Evolutionary conservation across 2,888 invertebrate species (phyloP).

Genomic region (Chorisops tibialis): DNA sequence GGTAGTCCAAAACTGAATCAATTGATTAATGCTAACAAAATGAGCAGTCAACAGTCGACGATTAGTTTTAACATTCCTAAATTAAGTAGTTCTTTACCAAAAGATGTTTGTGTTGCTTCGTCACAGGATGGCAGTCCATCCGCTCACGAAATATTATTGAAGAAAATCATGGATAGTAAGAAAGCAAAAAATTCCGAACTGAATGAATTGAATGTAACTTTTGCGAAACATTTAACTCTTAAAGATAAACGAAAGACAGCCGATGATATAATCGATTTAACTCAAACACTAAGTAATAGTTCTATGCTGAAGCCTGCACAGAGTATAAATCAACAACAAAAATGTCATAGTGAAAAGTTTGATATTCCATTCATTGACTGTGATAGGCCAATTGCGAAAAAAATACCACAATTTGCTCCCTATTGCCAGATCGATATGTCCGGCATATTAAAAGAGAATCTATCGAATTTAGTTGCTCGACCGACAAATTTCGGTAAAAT

Average conservation of each 20-base stretch:
- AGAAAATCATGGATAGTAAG: conserved; percentile 31
- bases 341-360: conserved; percentile 40
- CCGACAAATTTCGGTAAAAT: conserved; percentile 56
- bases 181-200: conserved; percentile 5
- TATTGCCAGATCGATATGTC: conserved; percentile 43
- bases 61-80: conserved; percentile 22
- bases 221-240: neutral
- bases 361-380: conserved; percentile 47
- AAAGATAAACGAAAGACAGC: neutral
- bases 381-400: conserved; percentile 36
- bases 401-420: conserved; percentile 24
- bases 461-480: neutral
- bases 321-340: conserved; percentile 4
- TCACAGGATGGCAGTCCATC: conserved; percentile 30
- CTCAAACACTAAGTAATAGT: conserved; percentile 46
- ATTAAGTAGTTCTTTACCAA: conserved; percentile 11
- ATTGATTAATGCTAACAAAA: neutral
- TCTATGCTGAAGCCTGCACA: conserved; percentile 34
- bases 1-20: conserved; percentile 13
- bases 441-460: conserved; percentile 31
- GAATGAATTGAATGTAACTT: neutral
- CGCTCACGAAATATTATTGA: conserved; percentile 30
- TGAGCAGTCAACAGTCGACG: neutral
- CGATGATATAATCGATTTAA: conserved; percentile 51
- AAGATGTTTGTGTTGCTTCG: neutral